Evolutionary conservation across 37 sponge, comb jelly and placozoan genomes (phyloP).

Genomic region (Petrosia ficiformis): DNA sequence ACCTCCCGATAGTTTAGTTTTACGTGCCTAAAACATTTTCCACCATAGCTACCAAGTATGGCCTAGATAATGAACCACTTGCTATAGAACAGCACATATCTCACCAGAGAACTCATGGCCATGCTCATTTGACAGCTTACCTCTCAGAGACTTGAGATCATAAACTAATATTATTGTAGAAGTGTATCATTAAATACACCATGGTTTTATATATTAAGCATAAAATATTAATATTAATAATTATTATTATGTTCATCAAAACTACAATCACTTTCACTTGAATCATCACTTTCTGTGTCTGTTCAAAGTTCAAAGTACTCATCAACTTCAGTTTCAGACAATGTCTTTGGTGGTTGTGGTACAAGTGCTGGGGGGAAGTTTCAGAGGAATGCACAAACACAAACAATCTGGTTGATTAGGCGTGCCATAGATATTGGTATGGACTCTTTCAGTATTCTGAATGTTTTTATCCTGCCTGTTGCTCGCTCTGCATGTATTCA

Average conservation of each 20-base stretch:
- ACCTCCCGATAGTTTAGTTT: slow-evolving; percentile 5
- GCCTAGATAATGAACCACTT: slow-evolving; percentile 7
- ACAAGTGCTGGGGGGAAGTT: slow-evolving; percentile 24
- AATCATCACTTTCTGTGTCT: background rate
- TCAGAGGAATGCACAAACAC: slow-evolving; percentile 21
- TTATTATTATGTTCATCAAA: too few species aligned
- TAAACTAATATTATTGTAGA: background rate
- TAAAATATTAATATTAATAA: background rate
- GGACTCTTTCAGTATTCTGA: slow-evolving; percentile 10
- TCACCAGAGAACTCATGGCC: background rate
- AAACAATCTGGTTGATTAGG: slow-evolving; percentile 24
- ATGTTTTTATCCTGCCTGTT: slow-evolving; percentile 19
- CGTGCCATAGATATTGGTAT: slow-evolving; percentile 29
- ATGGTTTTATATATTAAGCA: too few species aligned
- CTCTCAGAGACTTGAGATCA: background rate
- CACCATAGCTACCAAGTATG: slow-evolving; percentile 3
- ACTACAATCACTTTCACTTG: background rate
- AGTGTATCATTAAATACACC: too few species aligned
- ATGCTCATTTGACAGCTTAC: background rate
- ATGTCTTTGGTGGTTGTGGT: background rate
- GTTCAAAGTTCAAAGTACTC: slow-evolving; percentile 3
- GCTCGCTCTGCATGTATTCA: slow-evolving; percentile 24
- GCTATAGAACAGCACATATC: background rate
- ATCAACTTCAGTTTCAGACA: background rate
- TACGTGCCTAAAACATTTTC: slow-evolving; percentile 10